Conservation (phyloP, 2,113 vertebrate genomes). For the Chloebia gouldiae region DNA sequence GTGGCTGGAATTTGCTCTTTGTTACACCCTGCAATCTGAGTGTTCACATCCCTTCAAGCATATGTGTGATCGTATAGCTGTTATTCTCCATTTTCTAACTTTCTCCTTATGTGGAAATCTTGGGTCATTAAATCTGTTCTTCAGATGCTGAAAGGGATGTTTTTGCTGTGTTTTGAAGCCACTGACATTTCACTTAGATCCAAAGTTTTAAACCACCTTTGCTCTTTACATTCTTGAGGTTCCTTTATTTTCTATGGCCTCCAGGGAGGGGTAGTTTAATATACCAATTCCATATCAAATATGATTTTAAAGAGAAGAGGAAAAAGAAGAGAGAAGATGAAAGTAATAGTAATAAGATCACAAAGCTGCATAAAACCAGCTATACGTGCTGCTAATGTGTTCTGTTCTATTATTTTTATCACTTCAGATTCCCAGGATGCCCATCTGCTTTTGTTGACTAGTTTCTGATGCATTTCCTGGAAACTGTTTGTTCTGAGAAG, state of each 20-base stretch:
- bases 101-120: neutral
- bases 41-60: neutral
- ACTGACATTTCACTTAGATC: neutral
- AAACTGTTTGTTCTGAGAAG: neutral
- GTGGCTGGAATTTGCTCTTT: neutral
- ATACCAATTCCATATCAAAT: neutral
- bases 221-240: neutral
- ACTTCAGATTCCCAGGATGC: neutral
- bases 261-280: neutral
- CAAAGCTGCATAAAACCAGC: neutral
- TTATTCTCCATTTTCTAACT: neutral
- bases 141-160: neutral
- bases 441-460: constrained; percentile 4
- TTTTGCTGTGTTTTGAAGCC: neutral
- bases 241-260: neutral
- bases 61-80: accelerated
- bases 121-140: neutral
- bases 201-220: neutral
- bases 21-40: accelerated
- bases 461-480: constrained; percentile 17
- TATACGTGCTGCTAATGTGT: neutral
- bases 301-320: neutral
- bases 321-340: neutral
- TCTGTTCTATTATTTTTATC: neutral
- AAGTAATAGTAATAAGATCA: neutral